A percentile compares a stretch with the other conserved stretches of the same genome.
These are phyloP conservation scores for Sphecodes monilicornis DNA, from an alignment of 2,888 invertebrate species.

Conservation along the genomic window DNA sequence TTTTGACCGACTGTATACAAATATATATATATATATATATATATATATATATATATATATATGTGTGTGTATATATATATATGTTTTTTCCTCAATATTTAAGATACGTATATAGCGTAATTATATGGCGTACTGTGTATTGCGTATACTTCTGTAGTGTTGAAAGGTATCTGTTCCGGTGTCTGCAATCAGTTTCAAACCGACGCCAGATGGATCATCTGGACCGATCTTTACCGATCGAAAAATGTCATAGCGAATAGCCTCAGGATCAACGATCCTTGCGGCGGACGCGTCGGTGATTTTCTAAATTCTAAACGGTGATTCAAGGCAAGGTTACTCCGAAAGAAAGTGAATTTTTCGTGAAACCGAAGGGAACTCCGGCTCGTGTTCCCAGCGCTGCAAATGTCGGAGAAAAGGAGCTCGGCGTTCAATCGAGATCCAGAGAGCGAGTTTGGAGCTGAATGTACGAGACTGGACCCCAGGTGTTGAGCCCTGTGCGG, in stretches of 20 bases:
- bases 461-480: constrained; percentile 84
- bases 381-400: background rate
- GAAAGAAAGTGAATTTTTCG: background rate
- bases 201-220: constrained; percentile 61
- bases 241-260: background rate
- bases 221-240: constrained; percentile 43
- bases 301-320: background rate
- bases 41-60: too few relatives aligned
- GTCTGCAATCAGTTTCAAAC: constrained; percentile 83
- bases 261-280: background rate
- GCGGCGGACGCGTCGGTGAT: background rate
- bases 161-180: constrained; percentile 81
- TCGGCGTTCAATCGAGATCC: constrained; percentile 49
- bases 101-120: constrained; percentile 69
- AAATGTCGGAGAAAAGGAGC: background rate
- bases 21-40: background rate
- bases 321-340: background rate
- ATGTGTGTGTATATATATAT: constrained; percentile 58
- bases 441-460: constrained; percentile 76
- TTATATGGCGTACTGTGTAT: constrained; percentile 69
- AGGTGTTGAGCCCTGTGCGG: constrained; percentile 85
- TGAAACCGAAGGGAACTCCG: background rate
- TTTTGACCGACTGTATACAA: background rate
- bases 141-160: constrained; percentile 79
- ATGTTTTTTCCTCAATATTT: constrained; percentile 63